phyloP scores from a whole-genome alignment of 2,113 vertebrate genomes.

The Pluvialis apricaria region DNA sequence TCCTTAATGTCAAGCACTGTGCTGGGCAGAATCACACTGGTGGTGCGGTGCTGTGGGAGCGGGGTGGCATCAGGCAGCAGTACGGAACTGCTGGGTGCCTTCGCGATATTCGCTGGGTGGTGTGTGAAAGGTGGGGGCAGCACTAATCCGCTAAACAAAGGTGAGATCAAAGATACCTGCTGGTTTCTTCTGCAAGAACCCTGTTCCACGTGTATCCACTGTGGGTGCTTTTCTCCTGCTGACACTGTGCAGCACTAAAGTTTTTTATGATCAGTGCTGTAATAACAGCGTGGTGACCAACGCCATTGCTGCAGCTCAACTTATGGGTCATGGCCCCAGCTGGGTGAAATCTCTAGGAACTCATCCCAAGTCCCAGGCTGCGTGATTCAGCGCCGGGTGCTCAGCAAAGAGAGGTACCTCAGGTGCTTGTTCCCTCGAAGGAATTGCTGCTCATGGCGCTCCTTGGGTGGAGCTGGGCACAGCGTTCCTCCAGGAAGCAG shows the following conservation, averaged over 20 bases:
- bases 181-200: not conserved
- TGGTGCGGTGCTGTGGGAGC: not conserved
- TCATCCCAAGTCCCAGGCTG: not conserved
- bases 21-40: not conserved
- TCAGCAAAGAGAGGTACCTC: rapidly evolving
- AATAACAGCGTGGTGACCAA: not conserved
- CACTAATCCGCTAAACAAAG: rapidly evolving
- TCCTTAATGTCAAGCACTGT: not conserved
- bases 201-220: too few relatives aligned
- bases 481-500: not conserved
- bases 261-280: not conserved
- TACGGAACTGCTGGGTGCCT: not conserved
- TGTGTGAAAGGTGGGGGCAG: not conserved
- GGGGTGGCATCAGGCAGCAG: conserved; percentile 15
- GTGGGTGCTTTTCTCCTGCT: not conserved
- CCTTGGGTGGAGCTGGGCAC: not conserved
- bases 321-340: not conserved
- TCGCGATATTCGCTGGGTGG: not conserved
- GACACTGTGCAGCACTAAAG: not conserved
- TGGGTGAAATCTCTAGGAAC: not conserved
- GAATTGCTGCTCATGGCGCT: not conserved
- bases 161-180: not conserved
- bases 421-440: not conserved
- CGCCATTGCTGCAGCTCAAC: not conserved
- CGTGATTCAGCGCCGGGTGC: not conserved